These are phyloP conservation scores for Erithacus rubecula DNA, from an alignment of 2,797 vertebrate species.

Conservation along the genomic window DNA sequence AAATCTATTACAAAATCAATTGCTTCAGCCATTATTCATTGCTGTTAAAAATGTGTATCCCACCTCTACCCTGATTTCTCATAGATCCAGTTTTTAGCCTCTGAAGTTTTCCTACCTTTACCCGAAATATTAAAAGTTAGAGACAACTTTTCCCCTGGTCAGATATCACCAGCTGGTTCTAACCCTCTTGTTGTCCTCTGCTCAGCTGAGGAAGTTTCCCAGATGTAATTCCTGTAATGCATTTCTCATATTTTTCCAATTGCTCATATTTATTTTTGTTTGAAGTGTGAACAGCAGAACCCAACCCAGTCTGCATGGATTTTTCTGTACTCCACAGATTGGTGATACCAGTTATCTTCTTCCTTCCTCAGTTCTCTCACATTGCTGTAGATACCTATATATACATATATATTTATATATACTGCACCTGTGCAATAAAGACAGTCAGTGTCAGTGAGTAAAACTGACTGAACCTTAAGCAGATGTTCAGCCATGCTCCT, in stretches of 20 bases:
- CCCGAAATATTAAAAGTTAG: background rate
- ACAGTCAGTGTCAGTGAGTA: background rate
- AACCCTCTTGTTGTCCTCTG: background rate
- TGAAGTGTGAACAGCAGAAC: background rate
- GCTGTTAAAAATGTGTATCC: background rate
- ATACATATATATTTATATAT: background rate
- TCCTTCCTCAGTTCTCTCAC: background rate
- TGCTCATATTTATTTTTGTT: background rate
- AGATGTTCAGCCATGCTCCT: background rate
- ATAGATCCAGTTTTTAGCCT: background rate
- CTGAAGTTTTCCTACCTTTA: background rate
- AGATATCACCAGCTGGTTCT: background rate
- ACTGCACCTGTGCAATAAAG: background rate
- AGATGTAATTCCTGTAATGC: background rate
- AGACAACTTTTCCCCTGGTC: background rate
- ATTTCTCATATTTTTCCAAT: background rate
- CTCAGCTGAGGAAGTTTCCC: background rate
- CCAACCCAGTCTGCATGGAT: background rate
- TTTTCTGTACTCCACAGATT: background rate
- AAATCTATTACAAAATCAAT: background rate
- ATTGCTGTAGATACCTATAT: background rate
- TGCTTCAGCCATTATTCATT: background rate
- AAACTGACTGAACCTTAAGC: background rate
- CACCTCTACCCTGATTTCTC: background rate
- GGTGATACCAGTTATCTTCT: background rate